A percentile compares a stretch with the other conserved stretches of the same genome.
Conservation (phyloP, 1,140 invertebrate genomes). For the Drosophila repleta region DNA sequence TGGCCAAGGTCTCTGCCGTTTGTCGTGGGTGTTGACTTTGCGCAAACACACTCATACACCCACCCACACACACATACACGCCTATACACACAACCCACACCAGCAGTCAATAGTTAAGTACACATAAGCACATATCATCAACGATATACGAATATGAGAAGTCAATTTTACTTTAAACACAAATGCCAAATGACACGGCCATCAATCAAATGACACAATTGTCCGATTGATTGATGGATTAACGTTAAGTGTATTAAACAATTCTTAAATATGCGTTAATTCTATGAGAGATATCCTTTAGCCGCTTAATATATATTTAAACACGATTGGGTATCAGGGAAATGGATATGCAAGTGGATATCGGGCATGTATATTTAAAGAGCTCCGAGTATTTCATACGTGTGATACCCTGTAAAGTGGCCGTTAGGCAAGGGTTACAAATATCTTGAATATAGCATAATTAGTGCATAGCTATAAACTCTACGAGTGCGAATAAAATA, state of each 20-base stretch:
- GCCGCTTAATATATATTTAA: conserved; percentile 12
- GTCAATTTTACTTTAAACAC: conserved; percentile 32
- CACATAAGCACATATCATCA: conserved; percentile 9
- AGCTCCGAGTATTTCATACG: background rate
- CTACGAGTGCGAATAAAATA: too few species aligned
- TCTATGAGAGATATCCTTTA: conserved; percentile 6
- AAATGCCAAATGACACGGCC: conserved; percentile 12
- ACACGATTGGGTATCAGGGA: background rate
- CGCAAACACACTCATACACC: background rate
- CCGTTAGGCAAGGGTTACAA: background rate
- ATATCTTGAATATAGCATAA: too few species aligned
- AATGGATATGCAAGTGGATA: background rate
- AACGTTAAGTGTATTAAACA: conserved; percentile 23
- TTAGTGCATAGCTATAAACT: too few species aligned
- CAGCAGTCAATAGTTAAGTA: background rate
- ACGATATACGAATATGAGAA: conserved; percentile 20
- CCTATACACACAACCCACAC: background rate
- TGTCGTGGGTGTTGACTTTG: conserved; percentile 1
- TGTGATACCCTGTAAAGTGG: background rate
- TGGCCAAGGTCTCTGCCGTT: conserved; percentile 26
- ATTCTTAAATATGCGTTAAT: conserved; percentile 13
- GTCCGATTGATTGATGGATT: conserved; percentile 30
- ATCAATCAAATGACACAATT: conserved; percentile 33
- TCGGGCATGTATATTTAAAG: conserved; percentile 8
- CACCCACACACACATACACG: background rate